Conservation (phyloP, 1,140 invertebrate species). For the Trichonephila inaurata region DNA sequence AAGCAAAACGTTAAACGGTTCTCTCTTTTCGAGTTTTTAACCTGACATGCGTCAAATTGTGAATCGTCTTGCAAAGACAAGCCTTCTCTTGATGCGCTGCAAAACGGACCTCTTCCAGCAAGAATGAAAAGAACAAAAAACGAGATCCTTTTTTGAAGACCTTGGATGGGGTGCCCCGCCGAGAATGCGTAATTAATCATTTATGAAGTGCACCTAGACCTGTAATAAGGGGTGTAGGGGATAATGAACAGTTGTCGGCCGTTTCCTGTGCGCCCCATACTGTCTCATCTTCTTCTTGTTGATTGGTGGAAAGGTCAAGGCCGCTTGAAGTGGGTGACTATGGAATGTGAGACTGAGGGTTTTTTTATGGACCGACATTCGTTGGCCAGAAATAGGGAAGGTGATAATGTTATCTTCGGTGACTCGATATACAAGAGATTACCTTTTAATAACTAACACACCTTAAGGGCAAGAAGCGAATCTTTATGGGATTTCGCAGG, state of each 20-base stretch:
- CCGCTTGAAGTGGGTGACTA: slow-evolving; percentile 29
- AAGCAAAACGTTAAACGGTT: slow-evolving; percentile 38
- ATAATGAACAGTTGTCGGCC: slow-evolving; percentile 72
- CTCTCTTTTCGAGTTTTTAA: slow-evolving; percentile 12
- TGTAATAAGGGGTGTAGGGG: slow-evolving; percentile 71
- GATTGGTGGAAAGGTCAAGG: slow-evolving; percentile 48
- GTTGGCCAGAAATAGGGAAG: slow-evolving; percentile 20
- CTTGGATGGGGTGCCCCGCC: slow-evolving; percentile 43
- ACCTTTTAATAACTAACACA: slow-evolving; percentile 31
- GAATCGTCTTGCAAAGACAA: slow-evolving; percentile 16
- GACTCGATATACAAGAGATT: slow-evolving; percentile 38
- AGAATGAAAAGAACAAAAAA: not conserved
- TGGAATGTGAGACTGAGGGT: slow-evolving; percentile 22
- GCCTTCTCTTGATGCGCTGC: slow-evolving; percentile 6
- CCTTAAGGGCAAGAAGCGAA: not conserved
- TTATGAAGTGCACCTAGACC: slow-evolving; percentile 71
- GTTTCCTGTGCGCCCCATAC: slow-evolving; percentile 71
- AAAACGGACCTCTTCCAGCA: not conserved
- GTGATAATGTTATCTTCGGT: slow-evolving; percentile 29
- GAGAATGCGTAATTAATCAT: slow-evolving; percentile 72
- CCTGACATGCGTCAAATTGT: slow-evolving; percentile 47
- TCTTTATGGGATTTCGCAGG: slow-evolving; percentile 12
- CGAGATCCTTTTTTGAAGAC: slow-evolving; percentile 20
- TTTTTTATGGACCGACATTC: slow-evolving; percentile 1
- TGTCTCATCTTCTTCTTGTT: slow-evolving; percentile 61